These are phyloP conservation scores for Spilogale gracilis DNA, from an alignment of 2,113 vertebrate species.

Conservation along the genomic window DNA sequence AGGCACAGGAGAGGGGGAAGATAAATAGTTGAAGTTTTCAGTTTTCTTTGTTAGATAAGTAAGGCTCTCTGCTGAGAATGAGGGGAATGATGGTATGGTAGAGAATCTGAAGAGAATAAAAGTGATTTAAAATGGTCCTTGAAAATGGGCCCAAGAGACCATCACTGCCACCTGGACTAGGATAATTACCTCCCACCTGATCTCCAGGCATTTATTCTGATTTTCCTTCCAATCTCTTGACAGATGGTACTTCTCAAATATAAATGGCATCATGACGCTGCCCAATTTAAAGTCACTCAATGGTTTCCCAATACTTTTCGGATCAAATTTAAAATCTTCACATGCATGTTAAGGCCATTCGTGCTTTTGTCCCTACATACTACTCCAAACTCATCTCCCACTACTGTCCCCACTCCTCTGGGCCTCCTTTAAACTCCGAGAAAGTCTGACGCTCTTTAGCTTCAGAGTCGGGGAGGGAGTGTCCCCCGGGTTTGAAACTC, in stretches of 20 bases:
- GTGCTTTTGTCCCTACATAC: background rate
- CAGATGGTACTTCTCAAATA: slow-evolving; percentile 8
- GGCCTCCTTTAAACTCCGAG: background rate
- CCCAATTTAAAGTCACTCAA: background rate
- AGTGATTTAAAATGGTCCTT: background rate
- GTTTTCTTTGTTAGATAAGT: background rate
- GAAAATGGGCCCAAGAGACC: background rate
- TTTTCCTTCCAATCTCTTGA: background rate
- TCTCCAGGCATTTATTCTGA: background rate
- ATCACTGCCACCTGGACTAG: background rate
- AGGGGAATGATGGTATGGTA: background rate
- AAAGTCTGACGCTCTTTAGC: background rate
- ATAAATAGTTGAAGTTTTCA: background rate
- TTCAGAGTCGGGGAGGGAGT: background rate
- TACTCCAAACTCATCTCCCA: background rate
- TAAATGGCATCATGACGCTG: background rate
- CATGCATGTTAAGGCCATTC: background rate
- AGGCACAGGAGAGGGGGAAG: background rate
- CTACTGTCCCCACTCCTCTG: background rate
- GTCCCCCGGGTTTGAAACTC: background rate
- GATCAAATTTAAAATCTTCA: background rate
- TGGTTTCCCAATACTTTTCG: background rate
- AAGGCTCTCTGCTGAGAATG: background rate
- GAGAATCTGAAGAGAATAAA: background rate
- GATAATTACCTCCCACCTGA: background rate